Evolutionary conservation across 2,888 invertebrate genomes (phyloP), one percentile per base, ranked within the genome.

Genomic region (Bembecia ichneumoniformis): DNA sequence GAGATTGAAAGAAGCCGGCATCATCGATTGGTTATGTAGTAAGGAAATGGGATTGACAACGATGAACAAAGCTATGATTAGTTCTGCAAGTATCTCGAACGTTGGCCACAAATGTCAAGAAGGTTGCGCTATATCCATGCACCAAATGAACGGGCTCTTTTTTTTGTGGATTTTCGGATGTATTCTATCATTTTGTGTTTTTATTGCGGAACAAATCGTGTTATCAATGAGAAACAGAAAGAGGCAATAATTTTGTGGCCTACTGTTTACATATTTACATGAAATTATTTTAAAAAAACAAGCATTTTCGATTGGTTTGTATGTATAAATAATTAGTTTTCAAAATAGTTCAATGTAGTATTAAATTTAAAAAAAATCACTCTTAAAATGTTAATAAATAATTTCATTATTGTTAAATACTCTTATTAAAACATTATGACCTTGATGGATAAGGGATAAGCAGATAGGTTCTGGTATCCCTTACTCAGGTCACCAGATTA

Each of bases 1-100:
- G 16, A 62, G 70, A n/a, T 56, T 86, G 0, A 74, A 71, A 51
- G 82, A 84, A 55, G 68, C 72, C n/a, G 84, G 83, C 7, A 77
- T 86, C 5, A 9, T 28, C 28, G 9, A 28, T 28, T 28, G 28
- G 28, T 28, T 17, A 17, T 17, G 17, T 2, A 17, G 17, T 17
- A 17, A 17, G 17, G 68, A 72, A 2, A 64, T 86, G 16, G 84
- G 86, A 9, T 58, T 77, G 9, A 62, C 67, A 0, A 57, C 63
- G 3, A 57, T 71, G 2, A 66, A 64, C 5, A 77, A 70, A 58
- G 71, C 80, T 1, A 53, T 58, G 1, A 67, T 52, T 40, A 71
- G 64, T 1, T 63, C 58, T 34, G 60, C 66, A 43, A 81, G 76
- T 49, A 70, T 73, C 28, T 48, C 72, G 47, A 57, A 61, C 0